Base-by-base conservation (phyloP, 2,113 vertebrate genomes). In the Misgurnus mizolepis region DNA sequence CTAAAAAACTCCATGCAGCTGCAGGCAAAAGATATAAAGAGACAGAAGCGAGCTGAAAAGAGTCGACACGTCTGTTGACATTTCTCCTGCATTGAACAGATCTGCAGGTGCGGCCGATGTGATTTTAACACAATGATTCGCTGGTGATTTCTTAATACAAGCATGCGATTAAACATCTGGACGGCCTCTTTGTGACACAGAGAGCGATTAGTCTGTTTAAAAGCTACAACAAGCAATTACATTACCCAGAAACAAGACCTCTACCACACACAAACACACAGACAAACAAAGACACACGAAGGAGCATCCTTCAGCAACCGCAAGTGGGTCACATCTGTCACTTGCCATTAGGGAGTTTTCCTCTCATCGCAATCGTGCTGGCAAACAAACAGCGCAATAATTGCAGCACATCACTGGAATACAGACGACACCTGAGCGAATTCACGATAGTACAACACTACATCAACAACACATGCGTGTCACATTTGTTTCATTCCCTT, bases 321-420 rank as follows among this genome's bases (percentile, higher is more conserved):
- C 60, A 88, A 88, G 67, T 72, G 86, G 86, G 88, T 84, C 84
- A 90, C 83, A 87, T 87, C 83, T 88, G 85, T 87, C 88, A 84
- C 61, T 50, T 80, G 82, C 49, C 73, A 79, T 83, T 65, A 86
- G 86, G 84, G 78, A 91, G 89, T 81, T 86, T 34, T 79, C 84
- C 67, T 81, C 79, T 53, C 18, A 58, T 79, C 83, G 45, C 80
- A 84, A 76, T 79, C 73, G 49, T 45, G 53, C 8, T 40, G 77
- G 22, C 72, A 89, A 15, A 82, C 72, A 41, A 71, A 83, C 39
- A 55, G 81, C 55, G 22, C 65, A 70, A 60, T 64, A 65, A 85
- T 61, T 85, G 65, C 55, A 50, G 80, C 18, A 72, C 77, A 49
- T 67, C 79, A 15, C 58, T 80, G 80, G 53, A 85, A 70, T 55